Base-by-base conservation (phyloP, 1,140 invertebrate species). In the Bombus pascuorum region DNA sequence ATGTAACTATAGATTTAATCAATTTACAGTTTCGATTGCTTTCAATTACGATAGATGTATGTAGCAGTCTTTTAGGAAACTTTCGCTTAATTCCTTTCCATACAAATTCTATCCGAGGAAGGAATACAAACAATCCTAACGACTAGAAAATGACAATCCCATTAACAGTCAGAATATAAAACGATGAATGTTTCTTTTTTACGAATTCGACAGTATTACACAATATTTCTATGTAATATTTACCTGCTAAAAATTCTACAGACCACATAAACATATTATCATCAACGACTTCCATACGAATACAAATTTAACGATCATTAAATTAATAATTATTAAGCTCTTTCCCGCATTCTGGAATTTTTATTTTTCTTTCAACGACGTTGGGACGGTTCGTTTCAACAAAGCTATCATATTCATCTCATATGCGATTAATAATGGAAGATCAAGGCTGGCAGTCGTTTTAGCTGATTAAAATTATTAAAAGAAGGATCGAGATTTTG, bases 11-110 rank as follows among this genome's bases (percentile, higher is more conserved):
- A 78, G 22, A 57, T 22, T 42, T 13, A 71, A 79, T 84, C 82
- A 53, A 79, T 79, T 78, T 25, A 28, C 75, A 78, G 65, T 84
- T 53, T 84, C 75, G 13, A 53, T 83, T 83, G 65, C 1, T 32
- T 70, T 70, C 10, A 71, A 42, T 8, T 44, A 44, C 39, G 75
- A 66, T 65, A 84, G 53, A 78, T 39, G 22, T 71, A 22, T 3
- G 18, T 66, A 22, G 28, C 81, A 75, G 81, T 83, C 72, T 83
- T 83, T 68, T 62, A 10, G 44, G 9, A 44, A 75, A 42, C 28
- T 25, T 74, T 3, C 47, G 4, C 9, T 34, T 28, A 28, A n/a
- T 72, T 34, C 8, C 9, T 53, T 28, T 12, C 1, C 25, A 13
- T 32, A 37, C 8, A 44, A 9, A 34, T 32, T 42, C 25, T 62